Conservation (phyloP, 2,797 vertebrate species). For the Rhodeus uyekii region DNA sequence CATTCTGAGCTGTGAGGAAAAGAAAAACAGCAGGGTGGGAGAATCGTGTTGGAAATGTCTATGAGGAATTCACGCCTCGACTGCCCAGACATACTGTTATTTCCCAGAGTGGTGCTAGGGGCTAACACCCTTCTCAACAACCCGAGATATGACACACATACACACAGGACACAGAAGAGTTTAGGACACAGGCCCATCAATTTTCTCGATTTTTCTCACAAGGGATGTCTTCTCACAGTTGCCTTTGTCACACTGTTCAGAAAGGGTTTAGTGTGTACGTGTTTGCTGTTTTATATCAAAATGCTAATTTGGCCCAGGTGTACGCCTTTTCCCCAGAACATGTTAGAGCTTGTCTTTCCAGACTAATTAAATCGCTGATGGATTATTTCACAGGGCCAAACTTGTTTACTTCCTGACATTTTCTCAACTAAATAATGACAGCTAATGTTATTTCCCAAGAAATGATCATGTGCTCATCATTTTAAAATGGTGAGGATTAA, state of each 20-base stretch:
- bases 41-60: slow-evolving; percentile 38
- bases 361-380: slow-evolving; percentile 38
- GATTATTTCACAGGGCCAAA: neutral
- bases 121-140: slow-evolving; percentile 33
- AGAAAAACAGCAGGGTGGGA: slow-evolving; percentile 28
- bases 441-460: neutral
- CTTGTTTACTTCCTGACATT: neutral
- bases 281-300: slow-evolving; percentile 41
- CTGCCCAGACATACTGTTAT: slow-evolving; percentile 44
- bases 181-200: slow-evolving; percentile 6
- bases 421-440: neutral
- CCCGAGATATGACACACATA: neutral
- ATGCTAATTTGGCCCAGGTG: slow-evolving; percentile 42
- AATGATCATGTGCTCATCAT: neutral
- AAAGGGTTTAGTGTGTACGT: slow-evolving; percentile 9
- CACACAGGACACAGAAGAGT: slow-evolving; percentile 5
- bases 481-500: too few species aligned
- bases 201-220: slow-evolving; percentile 21
- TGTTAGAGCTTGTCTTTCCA: slow-evolving; percentile 41
- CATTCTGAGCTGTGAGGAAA: slow-evolving; percentile 13
- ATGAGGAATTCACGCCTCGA: slow-evolving; percentile 40
- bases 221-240: slow-evolving; percentile 23
- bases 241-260: slow-evolving; percentile 31
- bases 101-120: slow-evolving; percentile 43
- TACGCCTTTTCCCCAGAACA: slow-evolving; percentile 47